Evolutionary conservation across 1,140 invertebrate species (phyloP), one percentile per base, ranked within the genome.

Genomic region (Procambarus virginalis): DNA sequence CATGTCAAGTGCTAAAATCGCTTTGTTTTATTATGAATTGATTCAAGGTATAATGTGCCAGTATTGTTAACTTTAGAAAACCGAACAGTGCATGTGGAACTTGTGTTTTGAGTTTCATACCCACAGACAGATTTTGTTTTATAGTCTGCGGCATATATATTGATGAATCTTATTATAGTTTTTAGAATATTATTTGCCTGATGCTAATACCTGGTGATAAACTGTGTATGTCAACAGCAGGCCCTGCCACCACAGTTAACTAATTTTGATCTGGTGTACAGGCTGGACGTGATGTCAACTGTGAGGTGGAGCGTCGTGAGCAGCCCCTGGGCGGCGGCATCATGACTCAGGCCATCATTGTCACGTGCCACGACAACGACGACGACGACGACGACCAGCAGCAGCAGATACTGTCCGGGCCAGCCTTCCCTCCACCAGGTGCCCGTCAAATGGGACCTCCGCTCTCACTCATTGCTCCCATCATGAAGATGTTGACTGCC

Each of bases 301-400:
- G 88, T 55, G 88, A 89, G 82, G 88, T 89, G 6, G 88, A 89
- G 82, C 81, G 88, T 3, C 88, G 88, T n/a, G 81, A 89, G 81
- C 73, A 84, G 55, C 88, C 88, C 46, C 34, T 89, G 3, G 88
- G 81, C 3, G 49, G 34, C 45, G 88, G 88, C 58, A 64, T 89
- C 75, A 58, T 89, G 55, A 84, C 88, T 3, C 80, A 89, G 55
- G 82, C 88, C n/a, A 89, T 89, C 88, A 78, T 89, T 20, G 88
- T 89, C 55, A 89, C 88, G 4, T 89, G 88, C 81, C 46, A 45
- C 2, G 86, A 87, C 60, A 46, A 80, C 3, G 76, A 80, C 45
- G 60, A 78, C 46, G 20, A 49, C 0, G 22, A 79, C 58, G 48
- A 49, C 60, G 12, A 68, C 51, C 46, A 45, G 5, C 14, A 51